These are phyloP conservation scores for Cassiopea andromeda DNA, from an alignment of 30 jellyfish, hydroid and myxozoan species.

Conservation along the genomic window DNA sequence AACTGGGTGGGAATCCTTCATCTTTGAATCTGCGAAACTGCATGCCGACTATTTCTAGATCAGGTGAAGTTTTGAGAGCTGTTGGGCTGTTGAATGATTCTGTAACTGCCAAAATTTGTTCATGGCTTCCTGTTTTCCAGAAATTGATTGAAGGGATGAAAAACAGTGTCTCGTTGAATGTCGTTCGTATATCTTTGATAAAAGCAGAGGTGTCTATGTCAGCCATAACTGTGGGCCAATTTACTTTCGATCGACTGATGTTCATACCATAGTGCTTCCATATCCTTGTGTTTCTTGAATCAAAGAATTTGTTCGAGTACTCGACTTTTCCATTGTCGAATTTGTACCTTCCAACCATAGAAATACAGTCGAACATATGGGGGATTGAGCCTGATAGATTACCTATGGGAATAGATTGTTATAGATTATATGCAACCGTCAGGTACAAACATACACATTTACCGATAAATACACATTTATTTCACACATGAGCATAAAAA, in stretches of 20 bases:
- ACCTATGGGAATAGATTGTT: slow-evolving; percentile 7
- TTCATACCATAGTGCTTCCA: slow-evolving; percentile 49
- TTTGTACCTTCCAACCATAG: slow-evolving; percentile 72
- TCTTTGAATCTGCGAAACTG: slow-evolving; percentile 1
- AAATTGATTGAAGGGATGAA: slow-evolving; percentile 48
- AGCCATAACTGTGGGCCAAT: slow-evolving; percentile 56
- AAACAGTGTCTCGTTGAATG: slow-evolving; percentile 37
- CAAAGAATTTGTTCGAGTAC: slow-evolving; percentile 39
- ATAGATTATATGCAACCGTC: slow-evolving; percentile 25
- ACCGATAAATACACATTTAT: too few species aligned
- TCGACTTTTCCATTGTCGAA: slow-evolving; percentile 18
- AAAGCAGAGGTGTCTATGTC: slow-evolving; percentile 45
- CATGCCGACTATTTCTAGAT: slow-evolving; percentile 39
- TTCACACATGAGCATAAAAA: too few species aligned
- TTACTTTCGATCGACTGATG: slow-evolving; percentile 41
- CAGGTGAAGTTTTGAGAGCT: slow-evolving; percentile 47
- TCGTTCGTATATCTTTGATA: slow-evolving; percentile 1
- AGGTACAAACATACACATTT: background rate
- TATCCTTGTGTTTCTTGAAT: slow-evolving; percentile 18
- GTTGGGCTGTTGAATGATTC: slow-evolving; percentile 70
- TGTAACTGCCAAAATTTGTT: slow-evolving; percentile 51
- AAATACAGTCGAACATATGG: slow-evolving; percentile 60
- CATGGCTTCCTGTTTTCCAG: slow-evolving; percentile 46
- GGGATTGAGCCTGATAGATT: slow-evolving; percentile 27
- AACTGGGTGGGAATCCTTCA: slow-evolving; percentile 20